A percentile compares a stretch with the other conserved stretches of the same genome.
These are phyloP conservation scores for Pitangus sulphuratus DNA, from an alignment of 2,797 vertebrate species.

Conservation along the genomic window DNA sequence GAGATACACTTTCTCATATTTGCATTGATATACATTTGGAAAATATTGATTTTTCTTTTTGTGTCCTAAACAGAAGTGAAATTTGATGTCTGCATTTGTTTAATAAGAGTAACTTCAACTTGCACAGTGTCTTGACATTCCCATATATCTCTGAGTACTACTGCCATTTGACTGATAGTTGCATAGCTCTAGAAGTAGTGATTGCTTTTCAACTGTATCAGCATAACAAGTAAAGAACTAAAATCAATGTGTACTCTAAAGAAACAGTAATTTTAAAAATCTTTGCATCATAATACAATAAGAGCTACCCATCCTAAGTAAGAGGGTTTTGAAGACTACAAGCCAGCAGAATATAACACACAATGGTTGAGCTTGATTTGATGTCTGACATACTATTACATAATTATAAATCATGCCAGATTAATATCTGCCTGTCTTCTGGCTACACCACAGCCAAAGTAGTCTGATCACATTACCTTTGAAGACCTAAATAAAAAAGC, in stretches of 20 bases:
- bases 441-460: background rate
- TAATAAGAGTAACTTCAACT: background rate
- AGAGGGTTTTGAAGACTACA: background rate
- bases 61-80: background rate
- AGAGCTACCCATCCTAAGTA: background rate
- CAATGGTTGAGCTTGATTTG: background rate
- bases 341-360: background rate
- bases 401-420: background rate
- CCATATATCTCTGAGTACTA: background rate
- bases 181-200: background rate
- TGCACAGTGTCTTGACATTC: background rate
- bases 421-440: background rate
- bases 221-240: background rate
- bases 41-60: background rate
- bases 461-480: background rate
- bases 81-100: slow-evolving; percentile 34
- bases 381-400: background rate
- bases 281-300: background rate
- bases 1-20: background rate
- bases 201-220: background rate
- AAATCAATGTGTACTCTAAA: background rate
- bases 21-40: background rate
- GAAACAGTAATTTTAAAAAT: background rate
- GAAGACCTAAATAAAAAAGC: background rate
- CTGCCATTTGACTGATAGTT: background rate